A percentile compares a stretch with the other conserved stretches of the same genome.
phyloP scores from a whole-genome alignment of 2,113 vertebrate genomes.

The Morone chrysops region DNA sequence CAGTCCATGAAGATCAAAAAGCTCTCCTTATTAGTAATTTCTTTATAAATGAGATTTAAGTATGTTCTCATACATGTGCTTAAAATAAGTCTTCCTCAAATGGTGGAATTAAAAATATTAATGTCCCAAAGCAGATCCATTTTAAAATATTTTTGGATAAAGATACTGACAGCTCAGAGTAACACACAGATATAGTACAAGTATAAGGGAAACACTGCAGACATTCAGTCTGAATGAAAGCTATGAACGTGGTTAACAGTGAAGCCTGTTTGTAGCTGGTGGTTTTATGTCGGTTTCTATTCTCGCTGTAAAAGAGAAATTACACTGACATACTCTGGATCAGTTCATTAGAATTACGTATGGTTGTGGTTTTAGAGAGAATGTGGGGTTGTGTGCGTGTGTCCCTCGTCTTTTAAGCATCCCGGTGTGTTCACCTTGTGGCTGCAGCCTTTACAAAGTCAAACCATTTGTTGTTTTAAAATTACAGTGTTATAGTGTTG shows the following conservation, averaged over 20 bases:
- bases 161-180: background rate
- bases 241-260: conserved; percentile 4
- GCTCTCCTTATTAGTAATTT: conserved; percentile 11
- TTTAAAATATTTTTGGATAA: background rate
- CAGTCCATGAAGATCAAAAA: background rate
- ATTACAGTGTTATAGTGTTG: background rate
- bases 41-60: background rate
- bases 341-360: conserved; percentile 45
- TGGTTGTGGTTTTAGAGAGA: conserved; percentile 49
- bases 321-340: conserved; percentile 11
- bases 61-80: background rate
- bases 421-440: background rate
- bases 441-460: background rate
- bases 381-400: background rate
- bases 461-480: background rate
- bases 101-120: background rate
- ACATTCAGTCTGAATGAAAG: conserved; percentile 40
- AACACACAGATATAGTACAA: background rate
- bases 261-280: conserved; percentile 36
- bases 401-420: background rate
- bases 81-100: background rate
- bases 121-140: background rate
- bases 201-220: background rate
- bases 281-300: conserved; percentile 56
- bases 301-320: conserved; percentile 39